Evolutionary conservation across 2,797 vertebrate genomes (phyloP), one percentile per base, ranked within the genome.

Genomic region (Cottoperca gobio): DNA sequence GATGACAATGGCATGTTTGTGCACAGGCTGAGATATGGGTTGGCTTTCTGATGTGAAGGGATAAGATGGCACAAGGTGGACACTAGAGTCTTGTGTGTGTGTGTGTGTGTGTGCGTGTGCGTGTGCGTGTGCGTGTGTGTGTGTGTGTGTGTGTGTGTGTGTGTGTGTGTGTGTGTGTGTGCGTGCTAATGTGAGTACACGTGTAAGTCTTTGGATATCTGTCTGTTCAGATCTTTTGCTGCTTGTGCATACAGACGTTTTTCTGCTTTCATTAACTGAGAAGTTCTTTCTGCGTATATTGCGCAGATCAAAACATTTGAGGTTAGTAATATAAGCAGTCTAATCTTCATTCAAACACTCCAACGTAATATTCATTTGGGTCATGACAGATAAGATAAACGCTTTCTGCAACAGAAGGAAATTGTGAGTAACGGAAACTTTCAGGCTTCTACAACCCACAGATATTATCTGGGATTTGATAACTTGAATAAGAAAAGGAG

Each of bases 1-100:
- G 62, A 85, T 89, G 89, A 95, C 93, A 95, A 95, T 93, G 88
- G 89, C 89, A 91, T 84, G 88, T 85, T 92, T 95, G 91, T 94
- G 91, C 73, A 48, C 73, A 81, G 67, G 70, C 83, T 82, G 76
- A 84, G 86, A 75, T 70, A 70, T 67, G 78, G 79, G 66, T 28
- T 59, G 57, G 70, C 81, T 48, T 80, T 89, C 78, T 84, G 83
- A 90, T 85, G 85, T 79, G 79, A 85, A 76, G 79, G 87, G 76
- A 89, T 82, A 81, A 83, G 86, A 91, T 87, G 89, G 83, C 82
- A 87, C 79, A 88, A 85, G 85, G 86, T 87, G 91, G 90, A 83
- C 81, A 83, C 61, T 70, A 26, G 64, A 45, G 55, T 78, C 64
- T 70, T 2, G 4, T n/a, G 40, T 53, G 73, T 2, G 23, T 24